Evolutionary conservation across 1,140 invertebrate genomes (phyloP).

Genomic region (Rhyacophila brunnea): DNA sequence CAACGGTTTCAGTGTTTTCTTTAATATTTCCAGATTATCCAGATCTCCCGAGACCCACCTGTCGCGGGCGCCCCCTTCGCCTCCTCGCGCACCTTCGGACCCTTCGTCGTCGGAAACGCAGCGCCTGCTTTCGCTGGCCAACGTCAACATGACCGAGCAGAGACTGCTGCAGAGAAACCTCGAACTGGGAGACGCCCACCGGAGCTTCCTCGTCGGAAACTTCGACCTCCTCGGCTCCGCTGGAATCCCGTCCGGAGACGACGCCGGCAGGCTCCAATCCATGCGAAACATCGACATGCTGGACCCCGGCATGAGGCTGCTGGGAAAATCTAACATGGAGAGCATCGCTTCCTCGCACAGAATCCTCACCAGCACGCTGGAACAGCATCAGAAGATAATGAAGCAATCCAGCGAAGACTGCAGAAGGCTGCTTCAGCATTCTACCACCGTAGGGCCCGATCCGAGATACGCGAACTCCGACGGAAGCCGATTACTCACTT

Average conservation of each 20-base stretch:
- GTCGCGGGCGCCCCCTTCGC: slow-evolving; percentile 39
- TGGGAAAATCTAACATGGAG: slow-evolving; percentile 41
- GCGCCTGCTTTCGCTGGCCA: slow-evolving; percentile 51
- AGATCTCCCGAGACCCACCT: slow-evolving; percentile 33
- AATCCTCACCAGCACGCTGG: slow-evolving; percentile 48
- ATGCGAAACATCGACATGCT: slow-evolving; percentile 52
- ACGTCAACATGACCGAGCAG: slow-evolving; percentile 55
- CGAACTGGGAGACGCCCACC: slow-evolving; percentile 49
- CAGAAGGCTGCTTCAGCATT: slow-evolving; percentile 57
- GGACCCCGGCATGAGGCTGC: slow-evolving; percentile 46
- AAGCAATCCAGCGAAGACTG: slow-evolving; percentile 64
- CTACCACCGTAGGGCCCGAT: slow-evolving; percentile 50
- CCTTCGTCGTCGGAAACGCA: slow-evolving; percentile 51
- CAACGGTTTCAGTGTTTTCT: slow-evolving; percentile 1
- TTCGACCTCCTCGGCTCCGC: slow-evolving; percentile 40
- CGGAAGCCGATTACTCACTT: slow-evolving; percentile 47
- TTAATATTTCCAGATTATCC: slow-evolving; percentile 25
- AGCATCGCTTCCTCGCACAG: slow-evolving; percentile 42
- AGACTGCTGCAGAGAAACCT: slow-evolving; percentile 52
- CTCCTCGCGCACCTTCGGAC: slow-evolving; percentile 41
- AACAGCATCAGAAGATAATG: slow-evolving; percentile 58
- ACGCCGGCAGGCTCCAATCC: slow-evolving; percentile 47
- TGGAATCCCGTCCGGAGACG: slow-evolving; percentile 39
- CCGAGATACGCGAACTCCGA: slow-evolving; percentile 43
- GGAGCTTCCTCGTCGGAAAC: slow-evolving; percentile 53